Evolutionary conservation across 2,797 vertebrate genomes (phyloP), one percentile per base, ranked within the genome.

Genomic region (Poeciliopsis gracilis): DNA sequence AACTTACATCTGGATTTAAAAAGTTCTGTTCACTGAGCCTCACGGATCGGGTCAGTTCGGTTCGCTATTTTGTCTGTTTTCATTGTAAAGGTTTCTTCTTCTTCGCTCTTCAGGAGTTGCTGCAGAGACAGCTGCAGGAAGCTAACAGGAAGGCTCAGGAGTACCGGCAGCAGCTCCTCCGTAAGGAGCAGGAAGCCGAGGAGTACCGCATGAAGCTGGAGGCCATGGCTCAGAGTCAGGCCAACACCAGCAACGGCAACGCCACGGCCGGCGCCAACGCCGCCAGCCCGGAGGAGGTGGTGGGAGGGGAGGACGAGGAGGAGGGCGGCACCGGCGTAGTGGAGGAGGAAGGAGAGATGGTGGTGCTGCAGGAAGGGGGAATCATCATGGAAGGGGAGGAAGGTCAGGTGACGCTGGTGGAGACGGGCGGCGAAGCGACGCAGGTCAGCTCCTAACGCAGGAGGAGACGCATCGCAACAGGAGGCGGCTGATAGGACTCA

Each of bases 161-260:
- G 67, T 98, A 97, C 78, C 92, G 96, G 1, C 95, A 96, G 87
- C 97, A 97, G 95, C 96, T 99, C 46, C 33, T 95, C 41, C 86
- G 91, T 76, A 98, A 98, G 59, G 97, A 98, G 88, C 96, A 94
- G 85, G 97, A 98, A 78, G 97, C 97, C 0, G 97, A 98, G 84
- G 91, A 92, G 71, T 98, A 96, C 83, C 95, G 96, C 16, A 92
- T 96, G 51, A 93, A 90, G 71, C 93, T 97, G 85, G 97, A 96
- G 87, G 96, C 96, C 81, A 96, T 98, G 94, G 90, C 90, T 10
- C 89, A 91, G 9, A 93, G 82, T 36, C 95, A 94, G 78, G 94
- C 91, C 69, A 90, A 90, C 47, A 89, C 81, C 75, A 82, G 79
- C 51, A 33, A 53, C 18, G 11, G 59, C 43, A 73, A 59, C 61